Conservation (phyloP, 2,888 invertebrate species). For the Amphipoea oculea region DNA sequence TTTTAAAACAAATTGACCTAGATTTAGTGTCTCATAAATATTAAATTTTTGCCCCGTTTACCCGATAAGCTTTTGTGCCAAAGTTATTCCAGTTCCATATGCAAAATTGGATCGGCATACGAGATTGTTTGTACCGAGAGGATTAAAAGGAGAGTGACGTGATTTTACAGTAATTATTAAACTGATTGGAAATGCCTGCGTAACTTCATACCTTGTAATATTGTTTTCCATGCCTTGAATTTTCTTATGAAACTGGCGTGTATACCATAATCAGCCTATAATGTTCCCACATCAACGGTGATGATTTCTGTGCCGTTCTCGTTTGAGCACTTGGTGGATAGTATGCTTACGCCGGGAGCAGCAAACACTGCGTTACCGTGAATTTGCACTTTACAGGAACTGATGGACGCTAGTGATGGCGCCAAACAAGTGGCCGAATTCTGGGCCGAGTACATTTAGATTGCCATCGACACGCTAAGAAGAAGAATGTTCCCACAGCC, state of each 20-base stretch:
- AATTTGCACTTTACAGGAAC: too few species aligned
- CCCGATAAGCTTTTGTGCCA: slow-evolving; percentile 62
- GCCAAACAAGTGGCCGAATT: too few species aligned
- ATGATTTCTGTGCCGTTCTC: too few species aligned
- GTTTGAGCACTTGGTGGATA: too few species aligned
- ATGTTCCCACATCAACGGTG: too few species aligned
- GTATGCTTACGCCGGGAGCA: too few species aligned
- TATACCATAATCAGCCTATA: background rate
- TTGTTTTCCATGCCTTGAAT: slow-evolving; percentile 20
- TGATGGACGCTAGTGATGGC: too few species aligned
- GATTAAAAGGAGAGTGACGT: slow-evolving; percentile 53
- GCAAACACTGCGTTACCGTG: too few species aligned
- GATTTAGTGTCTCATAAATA: slow-evolving; percentile 73
- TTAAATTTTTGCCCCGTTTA: slow-evolving; percentile 68
- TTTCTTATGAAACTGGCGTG: background rate
- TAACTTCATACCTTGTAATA: slow-evolving; percentile 29
- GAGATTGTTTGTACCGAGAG: slow-evolving; percentile 61
- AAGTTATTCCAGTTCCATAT: slow-evolving; percentile 62
- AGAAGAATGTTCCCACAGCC: background rate
- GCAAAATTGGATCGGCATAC: slow-evolving; percentile 63
- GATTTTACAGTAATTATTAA: slow-evolving; percentile 27
- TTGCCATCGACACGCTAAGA: too few species aligned
- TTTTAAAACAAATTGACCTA: slow-evolving; percentile 75
- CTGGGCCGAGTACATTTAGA: too few species aligned
- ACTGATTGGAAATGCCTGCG: slow-evolving; percentile 20